Evolutionary conservation across 2,113 vertebrate genomes (phyloP), one percentile per base, ranked within the genome.

Genomic region (Picathartes gymnocephalus): DNA sequence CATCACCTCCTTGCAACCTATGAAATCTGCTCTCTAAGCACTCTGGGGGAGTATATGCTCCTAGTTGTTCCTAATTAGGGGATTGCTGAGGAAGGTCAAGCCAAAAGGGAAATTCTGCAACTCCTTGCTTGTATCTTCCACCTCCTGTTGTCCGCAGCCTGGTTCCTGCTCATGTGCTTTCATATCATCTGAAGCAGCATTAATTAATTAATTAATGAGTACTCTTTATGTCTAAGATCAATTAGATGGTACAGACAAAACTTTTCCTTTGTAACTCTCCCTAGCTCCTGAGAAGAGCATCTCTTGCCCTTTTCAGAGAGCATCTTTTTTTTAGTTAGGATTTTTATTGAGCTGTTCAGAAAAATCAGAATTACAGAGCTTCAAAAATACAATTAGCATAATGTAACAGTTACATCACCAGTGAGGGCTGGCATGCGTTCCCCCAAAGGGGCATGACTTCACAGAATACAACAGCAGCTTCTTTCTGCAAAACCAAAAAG

Each of bases 351-450:
- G 87, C 79, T 74, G 27, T 80, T 96, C 62, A 90, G 79, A 92
- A 93, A 97, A 94, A 74, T 81, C 79, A 68, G 74, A 86, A 71
- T 86, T 90, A 78, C 71, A 77, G 74, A 64, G 47, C 81, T 95
- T 94, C 92, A 88, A 83, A 93, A 94, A 78, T 48, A 88, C 81
- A 94, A 96, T 95, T 93, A 90, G 48, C 81, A 85, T 94, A 90
- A 85, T 81, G 68, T 77, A 95, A 80, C 78, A 94, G 81, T 87
- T 85, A 50, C 90, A 51, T 69, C 48, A 24, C 54, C 93, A 97
- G 83, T 64, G 90, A 94, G 88, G 56, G 23, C 85, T 93, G 92
- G 90, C 85, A 88, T 60, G 60, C 64, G 74, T 78, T 95, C 94
- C 81, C 74, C 87, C 90, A 83, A 90, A 31, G 7, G 60, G 68